Conservation (phyloP, 2,888 invertebrate genomes). For the Agriopis leucophaearia region DNA sequence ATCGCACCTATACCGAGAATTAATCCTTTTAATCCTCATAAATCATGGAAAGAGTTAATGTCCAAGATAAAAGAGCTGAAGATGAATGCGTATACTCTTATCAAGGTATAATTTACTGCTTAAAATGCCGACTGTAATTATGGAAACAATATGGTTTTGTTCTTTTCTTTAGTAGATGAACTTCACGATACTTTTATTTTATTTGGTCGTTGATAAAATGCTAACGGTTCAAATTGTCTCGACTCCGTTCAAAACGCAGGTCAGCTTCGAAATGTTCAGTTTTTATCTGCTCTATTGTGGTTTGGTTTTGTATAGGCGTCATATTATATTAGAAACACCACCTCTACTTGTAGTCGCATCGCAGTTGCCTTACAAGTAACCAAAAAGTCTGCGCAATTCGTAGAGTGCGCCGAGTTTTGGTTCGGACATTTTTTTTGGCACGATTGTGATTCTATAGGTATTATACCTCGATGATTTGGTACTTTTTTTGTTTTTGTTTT, state of each 20-base stretch:
- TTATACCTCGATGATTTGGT: too few relatives aligned
- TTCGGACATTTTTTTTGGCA: too few relatives aligned
- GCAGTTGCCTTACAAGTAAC: too few relatives aligned
- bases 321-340: neutral
- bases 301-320: neutral
- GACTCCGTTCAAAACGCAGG: slow-evolving; percentile 9
- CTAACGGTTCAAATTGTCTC: slow-evolving; percentile 9
- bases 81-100: slow-evolving; percentile 29
- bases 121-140: slow-evolving; percentile 28
- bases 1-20: slow-evolving; percentile 23
- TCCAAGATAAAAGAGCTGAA: slow-evolving; percentile 23
- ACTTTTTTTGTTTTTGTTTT: too few relatives aligned
- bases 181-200: slow-evolving; percentile 15
- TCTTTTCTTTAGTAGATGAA: slow-evolving; percentile 19
- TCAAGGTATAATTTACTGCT: slow-evolving; percentile 26
- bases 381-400: too few relatives aligned
- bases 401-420: too few relatives aligned
- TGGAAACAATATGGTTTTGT: slow-evolving; percentile 31
- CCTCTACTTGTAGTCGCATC: too few relatives aligned
- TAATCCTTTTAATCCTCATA: slow-evolving; percentile 29
- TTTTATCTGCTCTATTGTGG: neutral
- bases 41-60: slow-evolving; percentile 33
- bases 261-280: neutral
- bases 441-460: too few relatives aligned
- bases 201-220: slow-evolving; percentile 12